phyloP scores from a whole-genome alignment of 2,113 vertebrate genomes.

The Felis chaus region DNA sequence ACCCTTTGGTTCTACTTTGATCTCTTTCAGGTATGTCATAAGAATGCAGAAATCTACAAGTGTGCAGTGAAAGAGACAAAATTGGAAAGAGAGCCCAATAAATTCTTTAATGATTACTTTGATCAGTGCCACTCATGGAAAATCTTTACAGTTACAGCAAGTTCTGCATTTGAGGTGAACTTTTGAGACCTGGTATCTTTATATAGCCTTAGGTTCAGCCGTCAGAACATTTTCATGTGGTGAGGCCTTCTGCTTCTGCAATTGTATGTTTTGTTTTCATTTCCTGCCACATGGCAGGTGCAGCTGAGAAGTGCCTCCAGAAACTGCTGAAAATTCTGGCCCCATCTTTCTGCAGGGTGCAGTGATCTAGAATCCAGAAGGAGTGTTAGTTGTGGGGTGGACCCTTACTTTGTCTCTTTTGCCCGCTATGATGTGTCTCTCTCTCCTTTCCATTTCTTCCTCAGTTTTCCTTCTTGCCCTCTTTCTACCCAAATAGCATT shows the following conservation, averaged over 20 bases:
- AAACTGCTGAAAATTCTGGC: background rate
- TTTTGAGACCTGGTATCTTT: background rate
- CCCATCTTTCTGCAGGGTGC: background rate
- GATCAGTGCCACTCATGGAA: background rate
- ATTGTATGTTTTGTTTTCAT: conserved; percentile 33
- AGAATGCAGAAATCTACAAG: background rate
- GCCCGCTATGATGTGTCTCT: background rate
- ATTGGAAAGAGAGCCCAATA: background rate
- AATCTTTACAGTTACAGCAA: background rate
- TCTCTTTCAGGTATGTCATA: conserved; percentile 56
- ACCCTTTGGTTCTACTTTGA: background rate
- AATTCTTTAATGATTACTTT: background rate
- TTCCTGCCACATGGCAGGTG: conserved; percentile 36
- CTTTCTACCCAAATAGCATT: background rate
- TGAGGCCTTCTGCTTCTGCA: conserved; percentile 13
- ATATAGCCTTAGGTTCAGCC: background rate
- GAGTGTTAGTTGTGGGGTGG: background rate
- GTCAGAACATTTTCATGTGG: background rate
- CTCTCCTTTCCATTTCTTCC: background rate
- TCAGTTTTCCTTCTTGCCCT: background rate
- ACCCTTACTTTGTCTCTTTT: background rate
- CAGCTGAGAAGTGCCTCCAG: conserved; percentile 24
- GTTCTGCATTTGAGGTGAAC: conserved; percentile 25
- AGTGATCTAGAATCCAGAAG: background rate
- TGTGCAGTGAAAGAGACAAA: background rate